phyloP scores from a whole-genome alignment of 1,140 invertebrate species.

The Sarcophaga peregrina region DNA sequence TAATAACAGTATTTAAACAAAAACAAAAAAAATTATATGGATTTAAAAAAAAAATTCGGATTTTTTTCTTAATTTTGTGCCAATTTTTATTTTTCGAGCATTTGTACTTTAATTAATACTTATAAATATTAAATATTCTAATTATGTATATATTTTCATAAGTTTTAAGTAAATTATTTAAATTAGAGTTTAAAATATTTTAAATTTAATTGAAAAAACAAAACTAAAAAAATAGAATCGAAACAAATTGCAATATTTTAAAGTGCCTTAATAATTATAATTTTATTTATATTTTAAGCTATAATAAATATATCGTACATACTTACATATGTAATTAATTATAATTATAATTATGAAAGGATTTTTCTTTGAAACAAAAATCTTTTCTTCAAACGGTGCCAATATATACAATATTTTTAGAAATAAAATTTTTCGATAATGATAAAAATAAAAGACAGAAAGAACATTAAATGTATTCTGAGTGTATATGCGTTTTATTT shows the following conservation, averaged over 20 bases:
- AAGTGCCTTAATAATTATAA: constrained; percentile 40
- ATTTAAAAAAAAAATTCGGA: constrained; percentile 25
- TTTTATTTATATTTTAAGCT: not conserved
- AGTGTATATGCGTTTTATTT: too few relatives aligned
- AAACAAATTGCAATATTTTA: constrained; percentile 29
- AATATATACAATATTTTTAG: too few relatives aligned
- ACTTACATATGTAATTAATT: too few relatives aligned
- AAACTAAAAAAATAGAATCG: not conserved
- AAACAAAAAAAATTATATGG: too few relatives aligned
- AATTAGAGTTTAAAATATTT: not conserved
- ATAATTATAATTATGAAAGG: too few relatives aligned
- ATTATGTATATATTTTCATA: constrained; percentile 17
- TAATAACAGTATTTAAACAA: constrained; percentile 3
- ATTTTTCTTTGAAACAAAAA: too few relatives aligned
- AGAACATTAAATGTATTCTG: too few relatives aligned
- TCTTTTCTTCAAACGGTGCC: too few relatives aligned
- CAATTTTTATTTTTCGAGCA: not conserved
- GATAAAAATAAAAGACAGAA: too few relatives aligned
- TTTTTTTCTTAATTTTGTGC: not conserved
- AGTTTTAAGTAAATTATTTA: constrained; percentile 37
- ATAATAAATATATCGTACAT: too few relatives aligned
- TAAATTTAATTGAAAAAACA: not conserved
- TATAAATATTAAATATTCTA: not conserved
- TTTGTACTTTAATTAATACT: constrained; percentile 38
- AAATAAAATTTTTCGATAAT: too few relatives aligned